These are phyloP conservation scores for Chrysaora quinquecirrha DNA, from an alignment of 30 jellyfish, hydroid and myxozoan species.

Conservation along the genomic window DNA sequence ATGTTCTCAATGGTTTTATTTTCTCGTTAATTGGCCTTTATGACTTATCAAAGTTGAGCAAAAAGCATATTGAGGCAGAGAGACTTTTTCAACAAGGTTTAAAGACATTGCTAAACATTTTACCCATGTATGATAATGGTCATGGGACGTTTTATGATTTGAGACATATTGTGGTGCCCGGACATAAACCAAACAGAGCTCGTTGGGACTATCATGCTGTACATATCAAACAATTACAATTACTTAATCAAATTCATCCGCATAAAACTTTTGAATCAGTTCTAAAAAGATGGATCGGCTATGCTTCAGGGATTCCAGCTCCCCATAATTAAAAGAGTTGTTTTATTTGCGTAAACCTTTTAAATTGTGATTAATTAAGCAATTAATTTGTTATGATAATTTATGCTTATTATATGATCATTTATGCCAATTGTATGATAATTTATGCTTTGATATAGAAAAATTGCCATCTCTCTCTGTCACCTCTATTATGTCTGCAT, in stretches of 20 bases:
- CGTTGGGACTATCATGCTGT: slow-evolving; percentile 93
- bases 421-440: too few relatives aligned
- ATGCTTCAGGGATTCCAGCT: slow-evolving; percentile 77
- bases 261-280: slow-evolving; percentile 24
- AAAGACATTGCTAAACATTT: slow-evolving; percentile 46
- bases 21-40: slow-evolving; percentile 86
- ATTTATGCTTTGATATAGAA: too few relatives aligned
- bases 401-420: too few relatives aligned
- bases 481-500: too few relatives aligned
- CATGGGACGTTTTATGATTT: slow-evolving; percentile 89
- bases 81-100: slow-evolving; percentile 66
- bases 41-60: slow-evolving; percentile 55
- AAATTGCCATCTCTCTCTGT: too few relatives aligned
- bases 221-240: slow-evolving; percentile 72
- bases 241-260: slow-evolving; percentile 31
- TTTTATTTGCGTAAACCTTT: too few relatives aligned
- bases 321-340: slow-evolving; percentile 54
- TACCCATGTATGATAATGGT: slow-evolving; percentile 90
- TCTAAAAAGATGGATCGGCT: slow-evolving; percentile 75
- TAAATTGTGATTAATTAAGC: too few relatives aligned
- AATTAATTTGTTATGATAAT: too few relatives aligned
- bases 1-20: slow-evolving; percentile 91
- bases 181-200: slow-evolving; percentile 84
- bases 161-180: slow-evolving; percentile 82
- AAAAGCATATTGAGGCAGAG: slow-evolving; percentile 21